Percentiles rank a stretch among this genome's conserved stretches.
phyloP scores from a whole-genome alignment of 2,113 vertebrate species.

The Seriola rivoliana region DNA sequence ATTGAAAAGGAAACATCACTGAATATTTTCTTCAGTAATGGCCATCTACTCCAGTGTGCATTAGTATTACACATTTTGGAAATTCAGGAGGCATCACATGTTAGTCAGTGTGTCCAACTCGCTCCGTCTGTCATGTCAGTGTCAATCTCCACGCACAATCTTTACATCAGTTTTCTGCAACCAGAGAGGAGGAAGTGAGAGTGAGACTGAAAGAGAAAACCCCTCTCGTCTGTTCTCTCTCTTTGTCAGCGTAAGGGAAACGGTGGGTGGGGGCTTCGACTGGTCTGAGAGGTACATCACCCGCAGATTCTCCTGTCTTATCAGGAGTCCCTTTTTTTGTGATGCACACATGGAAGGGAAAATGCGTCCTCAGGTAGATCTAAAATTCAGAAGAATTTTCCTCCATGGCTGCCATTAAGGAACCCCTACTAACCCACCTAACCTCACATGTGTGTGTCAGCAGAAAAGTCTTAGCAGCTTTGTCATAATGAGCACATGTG shows the following conservation, averaged over 20 bases:
- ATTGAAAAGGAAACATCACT: background rate
- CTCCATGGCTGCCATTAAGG: conserved; percentile 22
- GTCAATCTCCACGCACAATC: conserved; percentile 15
- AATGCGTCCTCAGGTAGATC: conserved; percentile 60
- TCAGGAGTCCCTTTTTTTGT: conserved; percentile 66
- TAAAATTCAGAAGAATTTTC: conserved; percentile 59
- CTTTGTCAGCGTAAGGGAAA: conserved; percentile 78
- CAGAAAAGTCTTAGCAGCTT: conserved; percentile 9
- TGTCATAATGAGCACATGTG: background rate
- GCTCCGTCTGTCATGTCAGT: conserved; percentile 5
- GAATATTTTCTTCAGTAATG: background rate
- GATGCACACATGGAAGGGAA: conserved; percentile 57
- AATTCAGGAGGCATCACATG: conserved; percentile 13
- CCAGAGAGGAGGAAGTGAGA: conserved; percentile 69
- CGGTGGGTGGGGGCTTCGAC: conserved; percentile 74
- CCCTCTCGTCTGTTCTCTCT: conserved; percentile 55
- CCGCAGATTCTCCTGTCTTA: conserved; percentile 39
- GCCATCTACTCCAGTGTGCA: conserved; percentile 10
- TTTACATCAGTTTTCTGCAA: conserved; percentile 38
- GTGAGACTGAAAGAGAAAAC: conserved; percentile 76
- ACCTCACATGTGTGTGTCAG: background rate
- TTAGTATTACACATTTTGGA: conserved; percentile 36
- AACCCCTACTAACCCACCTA: conserved; percentile 44
- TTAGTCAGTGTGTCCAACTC: conserved; percentile 34
- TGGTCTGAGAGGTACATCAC: conserved; percentile 56